Percentiles rank a stretch among this genome's conserved stretches.
Evolutionary conservation across 2,797 vertebrate genomes (phyloP).

Genomic region (Poeciliopsis infans): DNA sequence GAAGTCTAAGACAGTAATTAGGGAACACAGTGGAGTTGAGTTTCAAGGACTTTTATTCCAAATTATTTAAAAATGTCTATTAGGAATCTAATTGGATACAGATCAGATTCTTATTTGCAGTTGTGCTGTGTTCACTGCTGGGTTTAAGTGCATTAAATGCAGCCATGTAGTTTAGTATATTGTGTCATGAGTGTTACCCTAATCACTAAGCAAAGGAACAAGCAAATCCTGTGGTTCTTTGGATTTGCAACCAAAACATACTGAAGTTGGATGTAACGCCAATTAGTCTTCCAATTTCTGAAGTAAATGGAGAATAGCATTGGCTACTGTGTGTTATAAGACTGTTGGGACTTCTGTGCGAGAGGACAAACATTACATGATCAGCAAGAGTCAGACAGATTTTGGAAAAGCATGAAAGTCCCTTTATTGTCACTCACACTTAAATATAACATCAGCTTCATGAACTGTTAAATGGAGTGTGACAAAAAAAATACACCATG

Average conservation of each 20-base stretch:
- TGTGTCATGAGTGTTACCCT: neutral
- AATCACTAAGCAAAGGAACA: neutral
- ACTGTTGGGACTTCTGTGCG: conserved; percentile 1
- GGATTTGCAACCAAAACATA: neutral
- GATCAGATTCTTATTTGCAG: neutral
- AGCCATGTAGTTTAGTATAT: neutral
- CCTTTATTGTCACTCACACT: conserved; percentile 46
- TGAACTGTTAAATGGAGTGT: conserved; percentile 27
- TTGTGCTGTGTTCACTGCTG: neutral
- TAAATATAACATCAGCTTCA: conserved; percentile 36
- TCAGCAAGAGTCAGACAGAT: conserved; percentile 42
- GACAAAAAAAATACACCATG: neutral
- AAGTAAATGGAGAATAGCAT: neutral
- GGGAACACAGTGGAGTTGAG: neutral
- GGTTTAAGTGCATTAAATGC: neutral
- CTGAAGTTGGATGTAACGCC: neutral
- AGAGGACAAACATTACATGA: conserved; percentile 32
- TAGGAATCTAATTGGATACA: neutral
- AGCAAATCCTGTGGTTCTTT: neutral
- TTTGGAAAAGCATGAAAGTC: conserved; percentile 25
- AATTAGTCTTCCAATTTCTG: neutral
- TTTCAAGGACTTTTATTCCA: neutral
- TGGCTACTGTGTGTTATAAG: neutral
- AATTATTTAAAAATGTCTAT: neutral
- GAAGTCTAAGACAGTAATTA: neutral